Evolutionary conservation across 1,140 invertebrate species (phyloP).

Genomic region (Hydropsyche tenuis): DNA sequence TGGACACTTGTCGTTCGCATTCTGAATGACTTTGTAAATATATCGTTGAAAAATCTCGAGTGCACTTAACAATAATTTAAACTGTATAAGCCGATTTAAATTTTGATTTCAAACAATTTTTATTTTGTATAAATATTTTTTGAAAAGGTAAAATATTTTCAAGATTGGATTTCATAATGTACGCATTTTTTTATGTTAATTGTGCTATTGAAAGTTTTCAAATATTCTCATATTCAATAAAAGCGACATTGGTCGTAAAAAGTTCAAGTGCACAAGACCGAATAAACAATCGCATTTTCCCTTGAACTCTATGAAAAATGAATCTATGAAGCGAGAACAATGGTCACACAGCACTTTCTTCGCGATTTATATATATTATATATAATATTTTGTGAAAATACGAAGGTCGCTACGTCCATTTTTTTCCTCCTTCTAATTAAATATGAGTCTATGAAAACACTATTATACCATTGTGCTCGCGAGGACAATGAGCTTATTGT

Average conservation of each 20-base stretch:
- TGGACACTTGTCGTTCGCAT: too few relatives aligned
- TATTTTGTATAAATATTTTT: too few relatives aligned
- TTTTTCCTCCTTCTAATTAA: slow-evolving; percentile 23
- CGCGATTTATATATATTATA: background rate
- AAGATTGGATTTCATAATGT: too few relatives aligned
- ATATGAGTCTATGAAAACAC: slow-evolving; percentile 24
- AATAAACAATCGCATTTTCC: slow-evolving; percentile 2
- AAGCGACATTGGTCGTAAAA: too few relatives aligned
- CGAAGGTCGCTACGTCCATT: slow-evolving; percentile 22
- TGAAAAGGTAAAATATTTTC: too few relatives aligned
- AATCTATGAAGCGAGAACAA: slow-evolving; percentile 12
- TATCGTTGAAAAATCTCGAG: slow-evolving; percentile 6
- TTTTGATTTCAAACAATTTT: too few relatives aligned
- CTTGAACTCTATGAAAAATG: slow-evolving; percentile 34
- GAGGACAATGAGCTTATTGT: slow-evolving; percentile 10
- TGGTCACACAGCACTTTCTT: slow-evolving; percentile 23
- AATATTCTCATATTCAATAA: too few relatives aligned
- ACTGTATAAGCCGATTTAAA: too few relatives aligned
- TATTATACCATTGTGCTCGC: slow-evolving; percentile 13
- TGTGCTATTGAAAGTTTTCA: too few relatives aligned
- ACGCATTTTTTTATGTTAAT: too few relatives aligned
- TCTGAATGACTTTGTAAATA: background rate
- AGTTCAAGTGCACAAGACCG: too few relatives aligned
- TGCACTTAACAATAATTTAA: too few relatives aligned
- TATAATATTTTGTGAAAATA: slow-evolving; percentile 16